Evolutionary conservation across 2,888 invertebrate species (phyloP).

Genomic region (Globia sparganii): DNA sequence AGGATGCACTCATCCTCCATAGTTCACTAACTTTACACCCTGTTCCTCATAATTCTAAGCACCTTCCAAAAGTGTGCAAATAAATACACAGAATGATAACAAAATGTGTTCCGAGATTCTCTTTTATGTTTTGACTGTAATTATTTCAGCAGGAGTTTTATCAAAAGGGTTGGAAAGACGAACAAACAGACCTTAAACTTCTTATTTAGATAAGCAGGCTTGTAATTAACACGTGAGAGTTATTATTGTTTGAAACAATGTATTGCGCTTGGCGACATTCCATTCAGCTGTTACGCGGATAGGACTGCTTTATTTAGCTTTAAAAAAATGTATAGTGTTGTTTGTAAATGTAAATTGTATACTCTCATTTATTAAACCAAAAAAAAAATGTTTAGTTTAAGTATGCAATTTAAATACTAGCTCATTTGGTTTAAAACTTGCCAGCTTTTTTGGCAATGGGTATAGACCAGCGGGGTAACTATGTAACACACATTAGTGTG

Average conservation of each 20-base stretch:
- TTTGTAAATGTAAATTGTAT: not conserved
- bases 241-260: constrained; percentile 58
- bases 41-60: not conserved
- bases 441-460: too few species aligned
- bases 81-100: constrained; percentile 44
- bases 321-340: constrained; percentile 29
- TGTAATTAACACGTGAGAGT: constrained; percentile 46
- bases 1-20: too few species aligned
- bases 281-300: constrained; percentile 29
- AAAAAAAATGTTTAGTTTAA: not conserved
- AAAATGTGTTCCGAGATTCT: constrained; percentile 6
- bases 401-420: not conserved
- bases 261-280: constrained; percentile 25
- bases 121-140: constrained; percentile 30
- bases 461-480: not conserved
- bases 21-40: not conserved
- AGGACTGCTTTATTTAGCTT: constrained; percentile 27
- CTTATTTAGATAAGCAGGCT: constrained; percentile 46
- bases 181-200: constrained; percentile 56
- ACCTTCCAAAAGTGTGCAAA: constrained; percentile 28
- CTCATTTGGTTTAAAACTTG: not conserved
- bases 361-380: not conserved
- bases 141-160: constrained; percentile 41
- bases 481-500: too few species aligned
- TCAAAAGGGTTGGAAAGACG: constrained; percentile 28